Evolutionary conservation across 2,888 invertebrate species (phyloP), one percentile per base, ranked within the genome.

Genomic region (Epistrophe grossulariae): DNA sequence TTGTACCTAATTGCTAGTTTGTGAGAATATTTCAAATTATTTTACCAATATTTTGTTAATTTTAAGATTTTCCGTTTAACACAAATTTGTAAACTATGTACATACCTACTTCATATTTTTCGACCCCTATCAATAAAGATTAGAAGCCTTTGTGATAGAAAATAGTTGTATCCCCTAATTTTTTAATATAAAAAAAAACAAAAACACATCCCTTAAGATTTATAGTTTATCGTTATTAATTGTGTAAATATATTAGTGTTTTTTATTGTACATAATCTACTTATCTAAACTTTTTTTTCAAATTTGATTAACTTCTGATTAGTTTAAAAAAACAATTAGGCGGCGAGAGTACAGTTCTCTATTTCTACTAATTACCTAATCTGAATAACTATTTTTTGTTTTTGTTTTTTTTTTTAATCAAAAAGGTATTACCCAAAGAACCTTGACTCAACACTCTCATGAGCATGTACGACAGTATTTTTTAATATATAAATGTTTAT

Each of bases 401-500:
- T 24, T 24, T 24, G 1, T 59, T 31, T 66, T 73, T n/a, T 17
- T 38, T 17, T 59, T 31, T 55, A 17, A 66, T 50, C 6, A 38
- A 70, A 64, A 60, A 70, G 57, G 60, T 62, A 45, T 79, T 50
- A 45, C 43, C 59, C 19, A 64, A 82, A 68, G 76, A 84, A 80
- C 84, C 80, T 84, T 84, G 84, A 80, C 72, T 77, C 38, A 38
- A 68, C 72, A 60, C 76, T 80, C 76, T 71, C 80, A 60, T 62
- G 57, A 17, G 4, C 35, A 35, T 35, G 9, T 48, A 68, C 50
- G 19, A 38, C 50, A 68, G 6, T 50, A 28, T n/a, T n/a, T n/a
- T n/a, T n/a, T 45, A 35, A 10, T 24, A 52, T 0, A 24, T 7
- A 0, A 31, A 28, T 57, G 60, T 59, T 19, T 57, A 50, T 82